A percentile compares a stretch with the other conserved stretches of the same genome.
Conservation (phyloP, 2,888 invertebrate species). For the Cataglyphis albicans region DNA sequence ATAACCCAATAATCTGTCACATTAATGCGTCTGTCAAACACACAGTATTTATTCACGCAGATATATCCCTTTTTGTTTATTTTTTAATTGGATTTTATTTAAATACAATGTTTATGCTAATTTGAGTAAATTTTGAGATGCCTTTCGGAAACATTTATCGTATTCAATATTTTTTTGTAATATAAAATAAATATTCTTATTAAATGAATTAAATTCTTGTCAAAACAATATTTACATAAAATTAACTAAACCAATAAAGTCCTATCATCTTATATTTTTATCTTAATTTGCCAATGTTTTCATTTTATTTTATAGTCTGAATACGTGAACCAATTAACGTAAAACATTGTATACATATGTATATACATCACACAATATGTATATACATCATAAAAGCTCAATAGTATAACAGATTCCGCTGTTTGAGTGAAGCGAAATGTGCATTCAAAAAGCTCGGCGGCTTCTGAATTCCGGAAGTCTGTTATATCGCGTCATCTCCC, state of each 20-base stretch:
- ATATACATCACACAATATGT: neutral
- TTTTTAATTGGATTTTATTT: neutral
- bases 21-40: neutral
- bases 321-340: neutral
- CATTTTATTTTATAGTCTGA: neutral
- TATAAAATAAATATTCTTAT: neutral
- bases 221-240: neutral
- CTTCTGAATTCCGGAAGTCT: conserved; percentile 45
- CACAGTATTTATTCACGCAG: neutral
- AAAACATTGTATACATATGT: neutral
- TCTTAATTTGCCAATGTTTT: neutral
- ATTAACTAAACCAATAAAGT: neutral
- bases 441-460: conserved; percentile 45
- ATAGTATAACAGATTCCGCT: conserved; percentile 10
- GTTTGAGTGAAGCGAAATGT: conserved; percentile 36
- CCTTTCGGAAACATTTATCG: neutral
- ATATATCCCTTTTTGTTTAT: neutral
- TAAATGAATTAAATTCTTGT: neutral
- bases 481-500: conserved; percentile 15
- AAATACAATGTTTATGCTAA: neutral
- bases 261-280: neutral
- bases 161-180: neutral
- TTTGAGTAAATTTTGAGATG: neutral
- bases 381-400: neutral
- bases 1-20: neutral